Conservation (phyloP, 2,797 vertebrate species). For the Lates japonicus region DNA sequence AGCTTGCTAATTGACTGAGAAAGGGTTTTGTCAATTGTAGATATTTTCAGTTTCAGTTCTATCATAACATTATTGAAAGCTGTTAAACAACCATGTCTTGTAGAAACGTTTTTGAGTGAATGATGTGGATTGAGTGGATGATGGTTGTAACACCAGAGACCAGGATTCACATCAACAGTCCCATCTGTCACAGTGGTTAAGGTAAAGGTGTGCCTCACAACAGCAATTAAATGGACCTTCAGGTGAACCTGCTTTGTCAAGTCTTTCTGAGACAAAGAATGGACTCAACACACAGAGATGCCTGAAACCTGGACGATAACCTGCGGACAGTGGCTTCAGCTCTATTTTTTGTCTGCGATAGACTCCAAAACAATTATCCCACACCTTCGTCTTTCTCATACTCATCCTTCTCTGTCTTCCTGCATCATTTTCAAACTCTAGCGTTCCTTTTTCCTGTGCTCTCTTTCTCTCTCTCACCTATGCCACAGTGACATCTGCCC, state of each 20-base stretch:
- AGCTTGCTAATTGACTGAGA: too few relatives aligned
- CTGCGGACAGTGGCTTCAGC: not conserved
- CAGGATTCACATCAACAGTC: too few relatives aligned
- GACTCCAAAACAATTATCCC: conserved; percentile 5
- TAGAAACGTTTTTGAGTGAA: too few relatives aligned
- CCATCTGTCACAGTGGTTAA: too few relatives aligned
- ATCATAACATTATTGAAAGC: too few relatives aligned
- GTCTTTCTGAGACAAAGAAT: not conserved
- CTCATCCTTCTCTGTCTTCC: not conserved
- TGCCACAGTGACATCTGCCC: conserved; percentile 58
- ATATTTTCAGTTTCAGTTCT: too few relatives aligned
- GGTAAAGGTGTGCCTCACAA: too few relatives aligned
- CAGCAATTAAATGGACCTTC: not conserved
- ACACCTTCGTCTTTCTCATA: not conserved
- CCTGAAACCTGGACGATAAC: not conserved
- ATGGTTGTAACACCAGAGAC: too few relatives aligned
- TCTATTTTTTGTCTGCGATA: not conserved
- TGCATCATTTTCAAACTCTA: not conserved
- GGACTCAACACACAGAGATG: not conserved
- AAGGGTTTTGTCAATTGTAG: too few relatives aligned
- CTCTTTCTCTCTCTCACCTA: not conserved
- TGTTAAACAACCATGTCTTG: too few relatives aligned
- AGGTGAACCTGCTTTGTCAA: not conserved
- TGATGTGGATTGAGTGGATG: too few relatives aligned
- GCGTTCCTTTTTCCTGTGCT: not conserved